phyloP scores from a whole-genome alignment of 1,140 invertebrate species.

The Leptopilina clavipes region DNA sequence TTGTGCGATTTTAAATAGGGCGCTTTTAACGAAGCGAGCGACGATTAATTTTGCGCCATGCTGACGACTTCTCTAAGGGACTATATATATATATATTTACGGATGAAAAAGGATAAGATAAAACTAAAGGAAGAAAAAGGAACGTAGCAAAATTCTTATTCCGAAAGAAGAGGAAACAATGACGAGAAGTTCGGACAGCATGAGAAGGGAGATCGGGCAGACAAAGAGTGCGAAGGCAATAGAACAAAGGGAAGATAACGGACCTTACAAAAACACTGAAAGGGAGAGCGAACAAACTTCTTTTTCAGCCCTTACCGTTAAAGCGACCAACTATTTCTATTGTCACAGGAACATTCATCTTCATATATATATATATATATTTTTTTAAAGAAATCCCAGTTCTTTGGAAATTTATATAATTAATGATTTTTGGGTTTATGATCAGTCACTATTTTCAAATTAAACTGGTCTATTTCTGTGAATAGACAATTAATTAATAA shows the following conservation, averaged over 20 bases:
- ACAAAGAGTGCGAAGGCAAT: constrained; percentile 48
- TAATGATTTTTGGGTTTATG: too few species aligned
- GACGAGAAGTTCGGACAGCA: constrained; percentile 40
- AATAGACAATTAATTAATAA: too few species aligned
- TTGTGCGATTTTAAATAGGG: constrained; percentile 41
- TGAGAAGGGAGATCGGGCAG: constrained; percentile 45
- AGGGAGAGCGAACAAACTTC: not conserved
- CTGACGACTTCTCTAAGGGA: constrained; percentile 26
- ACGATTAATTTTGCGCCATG: constrained; percentile 48
- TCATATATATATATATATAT: not conserved
- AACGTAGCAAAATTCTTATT: constrained; percentile 44
- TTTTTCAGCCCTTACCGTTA: not conserved
- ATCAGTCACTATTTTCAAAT: too few species aligned
- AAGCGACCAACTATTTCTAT: not conserved
- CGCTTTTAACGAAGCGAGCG: constrained; percentile 30
- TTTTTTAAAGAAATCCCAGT: too few species aligned
- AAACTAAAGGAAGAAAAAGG: constrained; percentile 35
- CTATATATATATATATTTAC: too few species aligned
- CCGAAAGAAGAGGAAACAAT: constrained; percentile 50
- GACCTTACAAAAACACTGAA: constrained; percentile 51
- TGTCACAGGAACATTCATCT: constrained; percentile 6
- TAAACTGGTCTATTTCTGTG: too few species aligned
- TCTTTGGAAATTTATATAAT: too few species aligned
- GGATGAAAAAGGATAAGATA: constrained; percentile 37
- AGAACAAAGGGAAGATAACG: constrained; percentile 57